Base-by-base conservation (phyloP, 30 jellyfish, hydroid and myxozoan genomes). In the Hydra vulgaris region DNA sequence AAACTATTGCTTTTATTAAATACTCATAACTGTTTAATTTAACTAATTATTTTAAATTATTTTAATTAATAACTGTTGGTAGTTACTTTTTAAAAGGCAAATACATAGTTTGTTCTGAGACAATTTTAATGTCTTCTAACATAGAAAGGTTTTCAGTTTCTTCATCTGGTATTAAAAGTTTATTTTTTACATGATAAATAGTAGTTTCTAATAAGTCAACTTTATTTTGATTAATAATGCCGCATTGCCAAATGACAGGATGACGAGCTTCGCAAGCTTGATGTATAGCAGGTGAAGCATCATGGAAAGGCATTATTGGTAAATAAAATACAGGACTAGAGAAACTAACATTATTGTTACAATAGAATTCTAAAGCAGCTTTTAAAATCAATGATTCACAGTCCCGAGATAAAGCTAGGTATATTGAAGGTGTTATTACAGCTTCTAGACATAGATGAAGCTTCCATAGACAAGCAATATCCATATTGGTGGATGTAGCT, bases 341-440 rank as follows among this genome's bases (percentile, higher is more conserved):
- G 54, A 54, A 23, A 15, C 79, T 54, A 19, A 78, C 85, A 20
- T 26, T 21, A 61, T 53, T 54, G 15, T 21, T 54, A 18, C 79
- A 53, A 23, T 78, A 78, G 77, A 53, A 78, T 27, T 78, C 85
- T 17, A 78, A 0, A 78, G 85, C 85, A 17, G 80, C 85, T 19
- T 78, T 78, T 66, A 78, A 66, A 18, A 78, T 53, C 26, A 54
- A 53, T 54, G 79, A 52, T 53, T 78, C 79, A 23, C 85, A 52
- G 26, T 78, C 85, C 18, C 69, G 81, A 18, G 79, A 24, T 53
- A 78, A 54, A 77, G 27, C 54, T 15, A 78, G 85, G 23, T 78
- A 78, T 19, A 78, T 61, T 20, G 85, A 52, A 19, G 85, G 85
- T 0, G 85, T 78, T 52, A 23, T 78, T 24, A 78, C 85, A 78